Evolutionary conservation across 1,140 invertebrate genomes (phyloP).

Genomic region (Heliconius melpomene): DNA sequence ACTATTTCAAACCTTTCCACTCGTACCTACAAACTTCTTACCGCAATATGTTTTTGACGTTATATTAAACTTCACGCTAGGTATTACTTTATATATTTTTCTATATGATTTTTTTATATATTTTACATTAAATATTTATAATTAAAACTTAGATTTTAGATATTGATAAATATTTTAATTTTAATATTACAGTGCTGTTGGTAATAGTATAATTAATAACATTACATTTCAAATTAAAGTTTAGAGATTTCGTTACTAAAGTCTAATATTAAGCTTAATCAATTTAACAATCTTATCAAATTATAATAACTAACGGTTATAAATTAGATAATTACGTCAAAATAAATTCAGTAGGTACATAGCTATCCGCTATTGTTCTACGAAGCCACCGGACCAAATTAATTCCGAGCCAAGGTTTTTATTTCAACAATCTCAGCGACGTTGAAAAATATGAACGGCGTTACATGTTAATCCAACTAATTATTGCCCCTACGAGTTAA

Average conservation of each 20-base stretch:
- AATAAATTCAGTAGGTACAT: constrained; percentile 31
- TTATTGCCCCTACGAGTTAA: constrained; percentile 73
- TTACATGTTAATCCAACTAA: constrained; percentile 78
- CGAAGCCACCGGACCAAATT: constrained; percentile 51
- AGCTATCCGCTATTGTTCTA: constrained; percentile 38
- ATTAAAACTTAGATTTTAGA: too few species aligned
- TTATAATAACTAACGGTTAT: constrained; percentile 16
- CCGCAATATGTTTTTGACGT: constrained; percentile 39
- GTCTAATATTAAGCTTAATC: constrained; percentile 11
- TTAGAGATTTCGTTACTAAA: not conserved
- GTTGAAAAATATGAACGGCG: constrained; percentile 67
- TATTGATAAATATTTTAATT: too few species aligned
- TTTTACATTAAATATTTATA: not conserved
- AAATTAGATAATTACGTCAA: constrained; percentile 31
- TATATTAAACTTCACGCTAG: constrained; percentile 21
- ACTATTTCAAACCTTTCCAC: constrained; percentile 64
- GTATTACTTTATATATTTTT: not conserved
- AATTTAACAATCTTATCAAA: constrained; percentile 16
- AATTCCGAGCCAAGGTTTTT: constrained; percentile 42
- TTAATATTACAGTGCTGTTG: too few species aligned
- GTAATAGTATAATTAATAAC: too few species aligned
- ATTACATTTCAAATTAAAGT: not conserved
- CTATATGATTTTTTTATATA: not conserved
- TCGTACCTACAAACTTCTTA: constrained; percentile 42
- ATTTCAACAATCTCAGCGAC: constrained; percentile 60